Conservation (phyloP, 2,888 invertebrate genomes). For the Phortica okadai region DNA sequence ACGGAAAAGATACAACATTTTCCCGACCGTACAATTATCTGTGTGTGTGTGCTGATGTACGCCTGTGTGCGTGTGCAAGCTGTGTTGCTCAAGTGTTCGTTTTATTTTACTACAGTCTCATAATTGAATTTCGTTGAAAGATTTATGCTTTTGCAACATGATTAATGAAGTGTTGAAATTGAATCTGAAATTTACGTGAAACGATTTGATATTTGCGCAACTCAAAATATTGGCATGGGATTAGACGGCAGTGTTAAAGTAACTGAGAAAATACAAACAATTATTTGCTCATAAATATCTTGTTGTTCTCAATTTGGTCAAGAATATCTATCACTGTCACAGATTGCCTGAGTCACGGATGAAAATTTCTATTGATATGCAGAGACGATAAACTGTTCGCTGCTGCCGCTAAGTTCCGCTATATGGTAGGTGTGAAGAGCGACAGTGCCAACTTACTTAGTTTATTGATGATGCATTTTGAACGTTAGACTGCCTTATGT, state of each 20-base stretch:
- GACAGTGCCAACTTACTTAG: no score
- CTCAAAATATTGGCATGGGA: neutral
- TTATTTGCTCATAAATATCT: no score
- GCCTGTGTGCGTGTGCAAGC: neutral
- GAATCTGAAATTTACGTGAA: neutral
- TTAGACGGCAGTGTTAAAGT: neutral
- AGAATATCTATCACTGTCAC: no score
- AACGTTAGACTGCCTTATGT: no score
- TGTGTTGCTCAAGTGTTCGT: neutral
- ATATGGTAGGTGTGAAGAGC: no score
- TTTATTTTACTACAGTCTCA: neutral
- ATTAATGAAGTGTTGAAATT: conserved; percentile 14
- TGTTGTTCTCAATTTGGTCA: no score
- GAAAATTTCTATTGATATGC: no score
- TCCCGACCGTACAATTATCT: neutral
- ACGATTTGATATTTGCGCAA: neutral
- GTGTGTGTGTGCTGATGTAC: neutral
- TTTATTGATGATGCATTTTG: no score
- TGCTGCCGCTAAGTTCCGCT: no score
- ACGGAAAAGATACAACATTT: neutral
- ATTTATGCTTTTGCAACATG: conserved; percentile 13
- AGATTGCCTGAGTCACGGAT: no score
- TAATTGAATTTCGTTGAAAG: conserved; percentile 17
- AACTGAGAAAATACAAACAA: neutral
- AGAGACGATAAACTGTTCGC: no score